Evolutionary conservation across 2,113 vertebrate species (phyloP).

Genomic region (Neotragus pygmaeus): DNA sequence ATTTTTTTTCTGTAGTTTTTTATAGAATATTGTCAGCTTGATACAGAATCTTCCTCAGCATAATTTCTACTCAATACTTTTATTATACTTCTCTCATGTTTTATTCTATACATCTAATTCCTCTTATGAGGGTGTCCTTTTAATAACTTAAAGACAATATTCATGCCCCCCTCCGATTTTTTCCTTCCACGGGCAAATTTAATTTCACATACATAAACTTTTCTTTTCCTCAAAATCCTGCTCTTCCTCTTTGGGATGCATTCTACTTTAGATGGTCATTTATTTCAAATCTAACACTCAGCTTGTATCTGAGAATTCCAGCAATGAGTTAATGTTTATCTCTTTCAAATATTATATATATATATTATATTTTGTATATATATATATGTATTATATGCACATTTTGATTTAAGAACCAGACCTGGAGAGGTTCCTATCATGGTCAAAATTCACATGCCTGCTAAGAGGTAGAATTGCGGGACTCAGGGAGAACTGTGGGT

Average conservation of each 20-base stretch:
- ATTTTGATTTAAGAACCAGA: not conserved
- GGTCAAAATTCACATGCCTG: not conserved
- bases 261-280: not conserved
- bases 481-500: not conserved
- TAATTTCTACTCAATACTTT: not conserved
- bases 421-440: not conserved
- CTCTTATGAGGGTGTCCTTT: not conserved
- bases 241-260: not conserved
- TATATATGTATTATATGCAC: not conserved
- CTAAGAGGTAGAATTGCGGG: not conserved
- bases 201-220: not conserved
- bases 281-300: not conserved
- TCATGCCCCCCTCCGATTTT: not conserved
- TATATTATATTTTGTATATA: not conserved
- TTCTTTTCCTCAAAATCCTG: not conserved
- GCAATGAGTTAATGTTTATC: not conserved
- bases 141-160: not conserved
- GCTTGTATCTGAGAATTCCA: not conserved
- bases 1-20: not conserved
- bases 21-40: not conserved
- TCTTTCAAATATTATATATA: not conserved
- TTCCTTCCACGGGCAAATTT: not conserved
- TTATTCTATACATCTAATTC: not conserved
- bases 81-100: not conserved
- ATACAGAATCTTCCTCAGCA: not conserved